Evolutionary conservation across 1,140 invertebrate species (phyloP).

Genomic region (Drosophila orena): DNA sequence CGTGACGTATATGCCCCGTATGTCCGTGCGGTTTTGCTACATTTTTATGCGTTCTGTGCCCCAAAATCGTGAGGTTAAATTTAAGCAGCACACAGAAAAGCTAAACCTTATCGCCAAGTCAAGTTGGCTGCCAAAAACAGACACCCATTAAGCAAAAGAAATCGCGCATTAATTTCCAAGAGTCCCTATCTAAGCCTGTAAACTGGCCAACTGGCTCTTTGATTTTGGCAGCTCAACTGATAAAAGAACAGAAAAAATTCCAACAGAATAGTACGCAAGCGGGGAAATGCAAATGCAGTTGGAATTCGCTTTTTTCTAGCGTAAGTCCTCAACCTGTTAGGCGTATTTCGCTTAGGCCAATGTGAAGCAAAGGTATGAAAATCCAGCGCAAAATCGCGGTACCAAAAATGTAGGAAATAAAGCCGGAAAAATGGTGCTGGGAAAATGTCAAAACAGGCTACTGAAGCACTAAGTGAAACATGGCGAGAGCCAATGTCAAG

Average conservation of each 20-base stretch:
- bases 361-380: conserved; percentile 44
- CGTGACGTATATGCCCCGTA: conserved; percentile 49
- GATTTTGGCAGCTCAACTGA: conserved; percentile 19
- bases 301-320: conserved; percentile 41
- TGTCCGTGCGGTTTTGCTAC: conserved; percentile 22
- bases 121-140: conserved; percentile 49
- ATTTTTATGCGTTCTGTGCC: conserved; percentile 51
- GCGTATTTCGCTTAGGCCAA: conserved; percentile 45
- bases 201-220: conserved; percentile 46
- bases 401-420: conserved; percentile 33
- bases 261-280: conserved; percentile 8
- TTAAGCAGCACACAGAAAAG: conserved; percentile 51
- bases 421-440: conserved; percentile 10
- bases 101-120: conserved; percentile 19
- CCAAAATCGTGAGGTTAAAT: conserved; percentile 69
- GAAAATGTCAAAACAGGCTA: conserved; percentile 49
- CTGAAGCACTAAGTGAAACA: conserved; percentile 30
- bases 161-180: conserved; percentile 50
- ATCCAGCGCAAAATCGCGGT: conserved; percentile 23
- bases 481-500: conserved; percentile 48
- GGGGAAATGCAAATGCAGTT: conserved; percentile 64
- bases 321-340: conserved; percentile 29
- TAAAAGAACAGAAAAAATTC: conserved; percentile 6
- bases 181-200: conserved; percentile 63
- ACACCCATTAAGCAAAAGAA: conserved; percentile 15